Evolutionary conservation across 2,113 vertebrate genomes (phyloP).

Genomic region (Platanista minor): DNA sequence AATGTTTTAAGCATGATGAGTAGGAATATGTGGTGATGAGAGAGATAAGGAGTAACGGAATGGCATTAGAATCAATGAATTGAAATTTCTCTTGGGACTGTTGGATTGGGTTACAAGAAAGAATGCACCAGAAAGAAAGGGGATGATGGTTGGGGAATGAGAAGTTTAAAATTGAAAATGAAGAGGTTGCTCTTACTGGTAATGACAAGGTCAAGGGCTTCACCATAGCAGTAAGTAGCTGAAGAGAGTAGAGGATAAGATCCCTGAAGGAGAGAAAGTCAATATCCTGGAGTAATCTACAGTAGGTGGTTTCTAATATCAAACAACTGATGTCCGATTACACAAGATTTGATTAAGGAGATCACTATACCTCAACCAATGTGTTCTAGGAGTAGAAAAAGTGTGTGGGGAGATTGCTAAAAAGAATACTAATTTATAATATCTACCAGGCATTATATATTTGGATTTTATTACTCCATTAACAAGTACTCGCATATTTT

Average conservation of each 20-base stretch:
- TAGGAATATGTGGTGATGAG: neutral
- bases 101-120: neutral
- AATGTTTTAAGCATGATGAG: neutral
- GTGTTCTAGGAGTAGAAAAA: neutral
- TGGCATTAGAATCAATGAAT: neutral
- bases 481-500: neutral
- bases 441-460: neutral
- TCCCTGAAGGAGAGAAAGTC: neutral
- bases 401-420: neutral
- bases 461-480: constrained; percentile 1
- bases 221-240: neutral
- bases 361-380: neutral
- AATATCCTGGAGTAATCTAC: neutral
- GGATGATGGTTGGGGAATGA: neutral
- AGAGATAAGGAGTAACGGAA: neutral
- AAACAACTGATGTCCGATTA: neutral
- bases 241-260: neutral
- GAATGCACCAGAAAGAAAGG: neutral
- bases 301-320: neutral
- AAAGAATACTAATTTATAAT: neutral
- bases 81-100: neutral
- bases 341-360: neutral
- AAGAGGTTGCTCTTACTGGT: neutral
- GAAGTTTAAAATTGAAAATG: neutral
- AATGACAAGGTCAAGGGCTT: neutral